Evolutionary conservation across 35 echinoderm and acorn worm species (phyloP), one percentile per base, ranked within the genome.

Genomic region (Lytechinus pictus): DNA sequence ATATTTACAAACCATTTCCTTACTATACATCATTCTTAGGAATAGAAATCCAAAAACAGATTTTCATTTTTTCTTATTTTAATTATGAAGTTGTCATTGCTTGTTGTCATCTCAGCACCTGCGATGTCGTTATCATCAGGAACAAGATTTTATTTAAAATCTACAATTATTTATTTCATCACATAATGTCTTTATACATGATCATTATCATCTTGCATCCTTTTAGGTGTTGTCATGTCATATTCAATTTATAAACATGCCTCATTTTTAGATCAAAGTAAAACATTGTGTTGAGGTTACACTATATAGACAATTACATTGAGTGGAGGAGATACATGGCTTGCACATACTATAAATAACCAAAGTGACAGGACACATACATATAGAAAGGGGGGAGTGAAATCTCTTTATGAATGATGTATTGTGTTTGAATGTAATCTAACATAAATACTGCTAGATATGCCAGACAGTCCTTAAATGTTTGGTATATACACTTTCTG

Each of bases 21-120:
- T n/a, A n/a, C n/a, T n/a, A n/a, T n/a, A n/a, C n/a, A n/a, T n/a
- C n/a, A n/a, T n/a, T n/a, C n/a, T n/a, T 44, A 44, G 33, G 33
- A 44, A 44, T 44, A 44, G 33, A 44, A 79, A 79, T 24, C 66
- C 66, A 71, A 71, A 71, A 13, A 79, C 2, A 13, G 13, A 24
- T 79, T 14, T 79, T 79, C 14, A 8, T 4, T 10, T 90, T 90
- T 89, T 89, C 28, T 52, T 90, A 90, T 44, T 90, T 90, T 90
- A 90, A 90, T 90, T 90, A 90, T 3, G 88, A 90, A 90, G 88
- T 90, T 90, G 88, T 90, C 88, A 90, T 90, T 90, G 88, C 88
- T 90, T 90, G 29, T 90, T 52, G 52, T 79, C 66, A 79, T 90
- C 88, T 54, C 88, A 90, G 88, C 88, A 90, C 88, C 88, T 54